phyloP scores from a whole-genome alignment of 2,113 vertebrate species.

The Ardeotis arabs region DNA sequence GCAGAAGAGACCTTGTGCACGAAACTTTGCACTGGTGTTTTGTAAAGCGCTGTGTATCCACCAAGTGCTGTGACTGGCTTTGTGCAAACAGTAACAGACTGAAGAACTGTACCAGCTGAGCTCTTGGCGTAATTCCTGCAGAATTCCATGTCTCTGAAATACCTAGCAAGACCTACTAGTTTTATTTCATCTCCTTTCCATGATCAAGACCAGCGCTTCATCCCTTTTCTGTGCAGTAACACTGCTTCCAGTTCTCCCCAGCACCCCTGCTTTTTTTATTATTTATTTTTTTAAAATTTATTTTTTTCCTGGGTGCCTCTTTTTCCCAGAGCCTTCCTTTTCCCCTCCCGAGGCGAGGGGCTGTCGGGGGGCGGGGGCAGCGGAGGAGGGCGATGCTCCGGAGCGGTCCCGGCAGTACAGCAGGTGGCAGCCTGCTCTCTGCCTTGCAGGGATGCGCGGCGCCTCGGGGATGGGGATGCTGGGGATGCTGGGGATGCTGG shows the following conservation, averaged over 20 bases:
- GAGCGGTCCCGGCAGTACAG: not conserved
- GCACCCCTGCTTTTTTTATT: not conserved
- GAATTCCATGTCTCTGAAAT: not conserved
- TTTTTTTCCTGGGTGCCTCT: fast-evolving
- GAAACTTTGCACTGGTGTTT: not conserved
- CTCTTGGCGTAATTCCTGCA: not conserved
- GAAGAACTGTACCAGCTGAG: not conserved
- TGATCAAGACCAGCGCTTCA: fast-evolving
- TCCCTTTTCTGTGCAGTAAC: not conserved
- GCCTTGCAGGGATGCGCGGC: not conserved
- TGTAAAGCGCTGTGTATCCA: fast-evolving
- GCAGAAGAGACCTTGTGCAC: not conserved
- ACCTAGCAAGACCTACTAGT: not conserved
- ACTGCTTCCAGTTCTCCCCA: not conserved
- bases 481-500: too few relatives aligned
- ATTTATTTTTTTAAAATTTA: too few relatives aligned
- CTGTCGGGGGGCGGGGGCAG: too few relatives aligned
- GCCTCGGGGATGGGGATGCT: not conserved
- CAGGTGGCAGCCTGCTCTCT: not conserved
- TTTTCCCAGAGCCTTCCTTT: too few relatives aligned
- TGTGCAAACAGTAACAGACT: not conserved
- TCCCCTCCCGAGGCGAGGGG: not conserved
- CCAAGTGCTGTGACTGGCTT: not conserved
- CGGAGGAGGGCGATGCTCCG: not conserved
- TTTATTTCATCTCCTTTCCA: not conserved